Conservation (phyloP, 2,113 vertebrate species). For the Ceuthmochares aereus region DNA sequence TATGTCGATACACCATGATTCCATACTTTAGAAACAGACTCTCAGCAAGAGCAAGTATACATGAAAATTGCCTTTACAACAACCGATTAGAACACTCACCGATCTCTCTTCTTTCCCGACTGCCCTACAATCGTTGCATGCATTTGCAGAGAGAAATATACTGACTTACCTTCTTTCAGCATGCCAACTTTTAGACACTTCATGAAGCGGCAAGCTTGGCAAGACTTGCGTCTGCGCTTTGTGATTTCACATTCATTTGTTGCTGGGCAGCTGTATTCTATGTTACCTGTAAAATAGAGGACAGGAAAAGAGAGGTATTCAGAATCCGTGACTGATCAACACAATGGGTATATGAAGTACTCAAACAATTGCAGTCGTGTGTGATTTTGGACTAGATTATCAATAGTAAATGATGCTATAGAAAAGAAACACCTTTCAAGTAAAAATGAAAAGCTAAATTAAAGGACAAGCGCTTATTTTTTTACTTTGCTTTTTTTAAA, state of each 20-base stretch:
- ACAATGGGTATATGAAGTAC: not conserved
- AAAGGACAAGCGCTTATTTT: not conserved
- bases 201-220: slow-evolving; percentile 99
- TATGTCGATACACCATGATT: not conserved
- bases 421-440: not conserved
- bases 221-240: slow-evolving; percentile 98
- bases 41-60: not conserved
- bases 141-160: not conserved
- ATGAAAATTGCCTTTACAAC: not conserved
- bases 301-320: slow-evolving; percentile 49
- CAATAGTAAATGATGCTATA: not conserved
- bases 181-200: slow-evolving; percentile 99
- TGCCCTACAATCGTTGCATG: not conserved
- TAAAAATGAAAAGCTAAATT: not conserved
- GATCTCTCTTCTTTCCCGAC: not conserved
- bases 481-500: not conserved
- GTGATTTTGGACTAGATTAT: not conserved
- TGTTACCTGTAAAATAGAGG: slow-evolving; percentile 88
- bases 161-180: slow-evolving; percentile 95
- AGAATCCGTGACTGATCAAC: not conserved
- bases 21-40: not conserved
- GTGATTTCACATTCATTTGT: slow-evolving; percentile 99
- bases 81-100: not conserved
- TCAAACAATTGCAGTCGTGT: not conserved
- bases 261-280: slow-evolving; percentile 99